Evolutionary conservation across 2,113 vertebrate species (phyloP).

Genomic region (Toxotes jaculatrix): DNA sequence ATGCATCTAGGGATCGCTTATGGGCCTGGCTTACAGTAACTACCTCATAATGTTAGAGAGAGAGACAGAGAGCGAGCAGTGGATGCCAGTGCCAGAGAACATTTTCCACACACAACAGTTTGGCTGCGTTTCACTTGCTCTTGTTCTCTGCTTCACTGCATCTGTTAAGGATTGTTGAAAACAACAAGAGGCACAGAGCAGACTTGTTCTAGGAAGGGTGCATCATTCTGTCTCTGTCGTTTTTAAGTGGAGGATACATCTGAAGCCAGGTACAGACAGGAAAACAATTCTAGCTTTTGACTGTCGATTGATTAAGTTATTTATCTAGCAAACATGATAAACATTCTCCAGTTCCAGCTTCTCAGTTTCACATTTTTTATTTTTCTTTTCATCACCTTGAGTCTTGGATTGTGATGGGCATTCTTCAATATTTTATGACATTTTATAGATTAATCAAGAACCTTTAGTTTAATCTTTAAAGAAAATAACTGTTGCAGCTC

Average conservation of each 20-base stretch:
- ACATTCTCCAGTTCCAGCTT: background rate
- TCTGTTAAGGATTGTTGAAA: slow-evolving; percentile 23
- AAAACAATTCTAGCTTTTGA: no score
- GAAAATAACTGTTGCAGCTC: background rate
- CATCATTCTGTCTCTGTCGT: background rate
- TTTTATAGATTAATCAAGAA: background rate
- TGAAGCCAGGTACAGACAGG: background rate
- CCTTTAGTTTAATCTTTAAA: background rate
- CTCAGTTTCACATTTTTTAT: background rate
- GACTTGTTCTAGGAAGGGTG: background rate
- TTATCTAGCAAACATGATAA: background rate
- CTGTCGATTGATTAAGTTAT: no score
- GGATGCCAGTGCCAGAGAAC: slow-evolving; percentile 53
- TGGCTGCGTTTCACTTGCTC: slow-evolving; percentile 43
- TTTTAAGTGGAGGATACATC: background rate
- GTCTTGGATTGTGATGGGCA: background rate
- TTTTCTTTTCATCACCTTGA: background rate
- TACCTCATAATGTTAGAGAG: slow-evolving; percentile 57
- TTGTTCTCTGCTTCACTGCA: slow-evolving; percentile 46
- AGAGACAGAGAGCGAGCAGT: slow-evolving; percentile 29
- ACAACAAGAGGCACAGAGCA: slow-evolving; percentile 8
- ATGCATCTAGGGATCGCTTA: slow-evolving; percentile 61
- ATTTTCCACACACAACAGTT: slow-evolving; percentile 42
- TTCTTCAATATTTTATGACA: background rate
- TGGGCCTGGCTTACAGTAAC: slow-evolving; percentile 61